These are phyloP conservation scores for Myzus persicae DNA, from an alignment of 1,140 invertebrate species.

Conservation along the genomic window DNA sequence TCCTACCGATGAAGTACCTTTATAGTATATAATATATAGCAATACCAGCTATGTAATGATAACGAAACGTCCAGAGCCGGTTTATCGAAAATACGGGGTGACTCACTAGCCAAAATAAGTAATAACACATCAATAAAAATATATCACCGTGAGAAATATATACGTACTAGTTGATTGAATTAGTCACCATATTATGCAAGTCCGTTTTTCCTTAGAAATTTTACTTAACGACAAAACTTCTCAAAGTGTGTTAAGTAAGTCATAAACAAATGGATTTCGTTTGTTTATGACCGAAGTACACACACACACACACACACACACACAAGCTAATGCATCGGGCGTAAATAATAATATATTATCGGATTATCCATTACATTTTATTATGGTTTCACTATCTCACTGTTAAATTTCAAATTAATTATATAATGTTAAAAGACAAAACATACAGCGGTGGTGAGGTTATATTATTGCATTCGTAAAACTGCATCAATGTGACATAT, in stretches of 20 bases:
- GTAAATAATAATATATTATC: not conserved
- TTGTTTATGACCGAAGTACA: slow-evolving; percentile 1
- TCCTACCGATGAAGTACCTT: not conserved
- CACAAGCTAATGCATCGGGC: not conserved
- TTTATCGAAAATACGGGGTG: not conserved
- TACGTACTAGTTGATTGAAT: not conserved
- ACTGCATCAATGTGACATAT: not conserved
- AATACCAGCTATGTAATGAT: not conserved
- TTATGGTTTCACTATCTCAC: not conserved
- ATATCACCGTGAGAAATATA: slow-evolving; percentile 38
- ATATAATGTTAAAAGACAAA: not conserved
- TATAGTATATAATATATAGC: not conserved
- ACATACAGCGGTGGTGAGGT: not conserved
- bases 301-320: not conserved
- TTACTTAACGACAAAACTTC: slow-evolving; percentile 23
- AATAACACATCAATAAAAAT: not conserved
- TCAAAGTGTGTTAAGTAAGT: not conserved
- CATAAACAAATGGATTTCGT: slow-evolving; percentile 26
- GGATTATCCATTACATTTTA: slow-evolving; percentile 6
- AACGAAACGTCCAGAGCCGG: slow-evolving; percentile 10
- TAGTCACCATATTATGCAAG: not conserved
- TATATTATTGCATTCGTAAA: not conserved
- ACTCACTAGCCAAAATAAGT: not conserved
- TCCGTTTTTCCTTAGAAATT: not conserved
- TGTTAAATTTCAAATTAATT: not conserved